These are phyloP conservation scores for Cyanoliseus patagonus DNA, from an alignment of 2,113 vertebrate genomes.

Conservation along the genomic window DNA sequence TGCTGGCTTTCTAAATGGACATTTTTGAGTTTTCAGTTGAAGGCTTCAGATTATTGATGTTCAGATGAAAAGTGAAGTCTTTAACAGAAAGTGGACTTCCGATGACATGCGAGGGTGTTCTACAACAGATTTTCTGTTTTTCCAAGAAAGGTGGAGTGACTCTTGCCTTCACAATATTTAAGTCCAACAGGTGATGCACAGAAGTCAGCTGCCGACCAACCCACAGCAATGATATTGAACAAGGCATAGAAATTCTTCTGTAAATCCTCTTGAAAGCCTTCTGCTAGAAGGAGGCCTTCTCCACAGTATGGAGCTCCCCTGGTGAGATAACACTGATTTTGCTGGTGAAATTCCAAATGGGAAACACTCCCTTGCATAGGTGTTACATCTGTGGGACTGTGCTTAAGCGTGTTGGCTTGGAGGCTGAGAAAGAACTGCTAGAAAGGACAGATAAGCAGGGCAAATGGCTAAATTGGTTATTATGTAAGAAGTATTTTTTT, in stretches of 20 bases:
- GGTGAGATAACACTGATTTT: neutral
- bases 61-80: neutral
- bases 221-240: neutral
- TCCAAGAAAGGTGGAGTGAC: neutral
- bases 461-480: neutral
- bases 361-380: neutral
- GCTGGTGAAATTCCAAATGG: neutral
- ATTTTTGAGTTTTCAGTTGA: neutral
- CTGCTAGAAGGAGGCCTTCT: neutral
- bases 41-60: neutral
- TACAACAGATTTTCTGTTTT: neutral
- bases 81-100: neutral
- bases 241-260: neutral
- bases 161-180: neutral
- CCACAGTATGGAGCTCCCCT: neutral
- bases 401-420: accelerated
- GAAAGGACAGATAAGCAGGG: neutral
- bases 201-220: neutral
- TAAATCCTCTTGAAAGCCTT: neutral
- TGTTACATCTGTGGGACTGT: neutral
- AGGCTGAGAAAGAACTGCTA: neutral
- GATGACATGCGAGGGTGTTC: neutral
- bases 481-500: neutral
- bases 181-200: neutral
- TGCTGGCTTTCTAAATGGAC: neutral